Base-by-base conservation (phyloP, 2,888 invertebrate genomes). In the Apomyelois bistriatella region DNA sequence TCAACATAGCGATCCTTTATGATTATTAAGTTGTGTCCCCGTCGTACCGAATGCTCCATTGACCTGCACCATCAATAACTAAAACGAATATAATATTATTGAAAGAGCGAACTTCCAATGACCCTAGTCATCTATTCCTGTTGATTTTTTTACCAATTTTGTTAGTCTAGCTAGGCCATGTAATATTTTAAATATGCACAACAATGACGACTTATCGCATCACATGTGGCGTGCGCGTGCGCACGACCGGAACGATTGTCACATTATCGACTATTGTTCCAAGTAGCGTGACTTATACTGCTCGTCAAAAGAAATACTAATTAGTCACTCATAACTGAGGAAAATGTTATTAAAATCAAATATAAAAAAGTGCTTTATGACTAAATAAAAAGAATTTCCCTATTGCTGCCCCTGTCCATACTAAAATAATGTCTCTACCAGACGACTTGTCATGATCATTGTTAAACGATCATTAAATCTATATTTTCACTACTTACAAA, bases 171-270 rank as follows among this genome's bases (percentile, higher is more conserved):
- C 46, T 32, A n/a, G 43, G 9, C 32, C 10, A n/a, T 46, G 46
- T 32, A 32, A 32, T 10, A 28, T 35, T 10, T 46, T 16, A 46
- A 46, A 46, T 35, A 32, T 46, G 30, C 13, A 46, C 32, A 28
- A 43, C 42, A 46, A 46, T 16, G 46, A 46, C 46, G 32, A 43
- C 15, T 46, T 46, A 46, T 46, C 46, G 32, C 16, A 36, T 28
- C 43, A 28, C 35, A 52, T 60, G 40, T 41, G 30, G 66, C 61
- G 66, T 61, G 71, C 77, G 75, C 85, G 83, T 85, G 85, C 70
- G 66, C 85, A 87, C 85, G 86, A 81, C 69, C 63, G 57, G 60
- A 64, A 16, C 74, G 70, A 77, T 79, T 82, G 79, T 76, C 79
- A 72, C 70, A 72, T 79, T 75, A 74, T 66, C 68, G 66, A 64